These are phyloP conservation scores for Austrolebias charrua DNA, from an alignment of 2,797 vertebrate genomes.

Conservation along the genomic window DNA sequence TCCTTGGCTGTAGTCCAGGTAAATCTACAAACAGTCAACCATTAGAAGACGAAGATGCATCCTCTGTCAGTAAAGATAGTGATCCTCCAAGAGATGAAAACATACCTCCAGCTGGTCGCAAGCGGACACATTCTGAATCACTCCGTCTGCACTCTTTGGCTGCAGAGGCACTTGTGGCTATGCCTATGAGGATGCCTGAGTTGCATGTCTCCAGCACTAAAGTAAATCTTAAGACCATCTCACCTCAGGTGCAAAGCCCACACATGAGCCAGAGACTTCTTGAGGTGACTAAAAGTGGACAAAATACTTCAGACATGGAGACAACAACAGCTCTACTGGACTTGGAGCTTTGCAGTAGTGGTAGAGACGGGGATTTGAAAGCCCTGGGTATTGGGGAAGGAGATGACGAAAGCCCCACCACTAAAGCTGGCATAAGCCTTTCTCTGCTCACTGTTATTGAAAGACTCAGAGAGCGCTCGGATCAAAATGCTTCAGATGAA, in stretches of 20 bases:
- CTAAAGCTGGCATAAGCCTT: slow-evolving; percentile 93
- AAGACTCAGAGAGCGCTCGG: slow-evolving; percentile 90
- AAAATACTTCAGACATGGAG: slow-evolving; percentile 60
- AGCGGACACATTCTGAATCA: slow-evolving; percentile 95
- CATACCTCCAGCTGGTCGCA: slow-evolving; percentile 84
- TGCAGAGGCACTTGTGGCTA: slow-evolving; percentile 93
- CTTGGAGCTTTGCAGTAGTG: slow-evolving; percentile 73
- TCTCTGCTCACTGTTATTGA: slow-evolving; percentile 96
- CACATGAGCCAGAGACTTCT: slow-evolving; percentile 74
- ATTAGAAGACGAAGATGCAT: slow-evolving; percentile 17
- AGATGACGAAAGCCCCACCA: slow-evolving; percentile 74
- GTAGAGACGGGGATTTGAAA: slow-evolving; percentile 69
- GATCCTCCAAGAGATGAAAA: slow-evolving; percentile 83
- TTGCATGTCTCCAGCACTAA: slow-evolving; percentile 69
- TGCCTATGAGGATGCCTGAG: slow-evolving; percentile 91
- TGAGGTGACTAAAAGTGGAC: slow-evolving; percentile 51
- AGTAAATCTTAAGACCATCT: slow-evolving; percentile 23
- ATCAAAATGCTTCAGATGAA: slow-evolving; percentile 94
- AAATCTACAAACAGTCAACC: slow-evolving; percentile 22
- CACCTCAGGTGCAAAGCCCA: slow-evolving; percentile 59
- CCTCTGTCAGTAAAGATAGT: slow-evolving; percentile 21
- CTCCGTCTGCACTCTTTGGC: slow-evolving; percentile 93
- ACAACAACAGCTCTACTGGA: slow-evolving; percentile 72
- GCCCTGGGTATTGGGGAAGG: slow-evolving; percentile 42
- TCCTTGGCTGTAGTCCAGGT: slow-evolving; percentile 72